These are phyloP conservation scores for Ceratothoa steindachneri DNA, from an alignment of 2,888 invertebrate species.

Conservation along the genomic window DNA sequence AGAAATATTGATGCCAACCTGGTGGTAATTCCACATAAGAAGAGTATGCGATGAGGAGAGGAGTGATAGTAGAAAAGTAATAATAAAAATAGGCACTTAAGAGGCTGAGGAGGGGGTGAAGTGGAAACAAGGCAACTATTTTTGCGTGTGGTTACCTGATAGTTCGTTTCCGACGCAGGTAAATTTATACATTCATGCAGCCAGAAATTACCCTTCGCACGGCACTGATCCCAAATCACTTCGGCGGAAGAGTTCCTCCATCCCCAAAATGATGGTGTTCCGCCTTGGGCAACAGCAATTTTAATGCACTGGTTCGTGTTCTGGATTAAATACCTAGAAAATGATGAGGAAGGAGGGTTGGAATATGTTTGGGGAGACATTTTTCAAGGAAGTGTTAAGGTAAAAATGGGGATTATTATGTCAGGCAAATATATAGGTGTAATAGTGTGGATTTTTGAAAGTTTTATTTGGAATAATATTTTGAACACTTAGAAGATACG, in stretches of 20 bases:
- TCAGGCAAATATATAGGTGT: too few species aligned
- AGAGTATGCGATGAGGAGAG: not conserved
- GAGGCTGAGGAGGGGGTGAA: not conserved
- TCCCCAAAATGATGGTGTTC: not conserved
- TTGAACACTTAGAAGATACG: too few species aligned
- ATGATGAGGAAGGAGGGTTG: too few species aligned
- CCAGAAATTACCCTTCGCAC: conserved; percentile 32
- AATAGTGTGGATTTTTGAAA: too few species aligned
- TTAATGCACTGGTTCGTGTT: conserved; percentile 26
- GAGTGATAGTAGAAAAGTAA: not conserved
- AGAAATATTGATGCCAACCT: too few species aligned
- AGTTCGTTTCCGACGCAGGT: conserved; percentile 1
- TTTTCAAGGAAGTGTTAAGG: too few species aligned
- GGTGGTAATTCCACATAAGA: not conserved
- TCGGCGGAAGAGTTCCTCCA: conserved; percentile 7
- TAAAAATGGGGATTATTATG: too few species aligned
- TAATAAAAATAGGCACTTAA: not conserved
- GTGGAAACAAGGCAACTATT: not conserved
- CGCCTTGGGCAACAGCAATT: not conserved
- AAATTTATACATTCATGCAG: conserved; percentile 32
- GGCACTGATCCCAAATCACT: conserved; percentile 38
- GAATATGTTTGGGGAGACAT: too few species aligned
- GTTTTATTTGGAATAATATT: too few species aligned
- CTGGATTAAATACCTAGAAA: conserved; percentile 25
- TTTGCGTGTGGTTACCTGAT: not conserved